A percentile compares a stretch with the other conserved stretches of the same genome.
Conservation (phyloP, 2,888 invertebrate genomes). For the Tachystola acroxantha region DNA sequence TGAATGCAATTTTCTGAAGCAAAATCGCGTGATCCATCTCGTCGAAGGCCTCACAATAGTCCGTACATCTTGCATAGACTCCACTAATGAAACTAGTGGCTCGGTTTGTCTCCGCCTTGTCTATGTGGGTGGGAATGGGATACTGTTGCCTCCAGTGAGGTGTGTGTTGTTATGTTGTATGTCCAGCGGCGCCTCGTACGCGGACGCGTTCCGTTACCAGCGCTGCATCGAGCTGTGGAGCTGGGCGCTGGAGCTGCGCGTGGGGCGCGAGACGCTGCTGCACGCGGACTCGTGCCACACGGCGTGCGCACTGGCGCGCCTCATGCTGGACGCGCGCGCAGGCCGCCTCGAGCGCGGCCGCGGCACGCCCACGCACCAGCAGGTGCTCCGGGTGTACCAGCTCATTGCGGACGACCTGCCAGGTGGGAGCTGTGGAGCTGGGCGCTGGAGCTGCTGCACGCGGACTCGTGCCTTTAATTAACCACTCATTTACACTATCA, state of each 20-base stretch:
- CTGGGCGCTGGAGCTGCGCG: constrained; percentile 88
- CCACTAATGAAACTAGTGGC: too few relatives aligned
- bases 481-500: too few relatives aligned
- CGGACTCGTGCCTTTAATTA: too few relatives aligned
- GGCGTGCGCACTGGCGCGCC: constrained; percentile 89
- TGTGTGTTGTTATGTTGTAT: too few relatives aligned
- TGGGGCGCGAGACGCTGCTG: constrained; percentile 80
- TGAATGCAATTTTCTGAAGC: too few relatives aligned
- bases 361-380: constrained; percentile 76
- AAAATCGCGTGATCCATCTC: too few relatives aligned
- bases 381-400: constrained; percentile 84
- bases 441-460: too few relatives aligned
- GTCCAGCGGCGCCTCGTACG: constrained; percentile 83
- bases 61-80: too few relatives aligned
- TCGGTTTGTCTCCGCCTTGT: too few relatives aligned
- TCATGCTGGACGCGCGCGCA: constrained; percentile 86
- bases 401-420: constrained; percentile 82
- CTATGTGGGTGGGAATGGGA: too few relatives aligned
- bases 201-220: constrained; percentile 86
- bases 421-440: constrained; percentile 71
- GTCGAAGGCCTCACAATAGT: too few relatives aligned
- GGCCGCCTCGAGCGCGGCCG: constrained; percentile 73
- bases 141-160: too few relatives aligned
- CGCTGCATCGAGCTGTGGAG: constrained; percentile 93
- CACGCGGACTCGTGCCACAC: constrained; percentile 87